Base-by-base conservation (phyloP, 2,113 vertebrate species). In the Grus americana region DNA sequence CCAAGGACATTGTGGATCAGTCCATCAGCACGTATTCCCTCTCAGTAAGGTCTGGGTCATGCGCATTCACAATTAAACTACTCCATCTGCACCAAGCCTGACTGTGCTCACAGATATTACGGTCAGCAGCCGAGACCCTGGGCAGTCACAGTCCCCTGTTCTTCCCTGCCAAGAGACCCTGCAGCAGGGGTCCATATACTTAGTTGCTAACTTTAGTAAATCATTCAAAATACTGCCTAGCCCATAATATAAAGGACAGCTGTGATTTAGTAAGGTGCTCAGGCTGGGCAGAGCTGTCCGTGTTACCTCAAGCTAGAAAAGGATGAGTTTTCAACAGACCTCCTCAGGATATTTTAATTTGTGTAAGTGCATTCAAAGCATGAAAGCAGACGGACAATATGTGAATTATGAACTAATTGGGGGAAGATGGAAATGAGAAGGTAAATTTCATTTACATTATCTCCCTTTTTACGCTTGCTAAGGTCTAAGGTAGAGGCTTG, bases 401-500 rank as follows among this genome's bases (percentile, higher is more conserved):
- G 95, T 94, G 97, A 98, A 91, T 96, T 95, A 95, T 96, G 93
- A 98, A 97, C 92, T 97, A 97, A 98, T 96, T 98, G 91, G 90
- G 93, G 76, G 84, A 98, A 95, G 86, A 91, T 90, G 79, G 90
- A 97, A 98, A 97, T 94, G 95, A 95, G 95, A 98, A 97, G 90
- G 94, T 93, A 97, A 96, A 97, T 97, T 98, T 98, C 97, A 98
- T 97, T 98, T 97, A 97, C 92, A 97, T 98, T 97, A 97, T 96
- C 95, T 98, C 97, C 95, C 87, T 96, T 97, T 97, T 98, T 97
- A 97, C 83, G 91, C 88, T 97, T 95, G 95, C 55, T 95, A 96
- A 96, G 96, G 95, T 98, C 98, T 98, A 97, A 97, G 95, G 97
- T 97, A 98, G 97, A 98, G 94, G 91, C 96, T 97, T 94, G 92